A percentile compares a stretch with the other conserved stretches of the same genome.
These are phyloP conservation scores for Leistus spinibarbis DNA, from an alignment of 2,888 invertebrate genomes.

Conservation along the genomic window DNA sequence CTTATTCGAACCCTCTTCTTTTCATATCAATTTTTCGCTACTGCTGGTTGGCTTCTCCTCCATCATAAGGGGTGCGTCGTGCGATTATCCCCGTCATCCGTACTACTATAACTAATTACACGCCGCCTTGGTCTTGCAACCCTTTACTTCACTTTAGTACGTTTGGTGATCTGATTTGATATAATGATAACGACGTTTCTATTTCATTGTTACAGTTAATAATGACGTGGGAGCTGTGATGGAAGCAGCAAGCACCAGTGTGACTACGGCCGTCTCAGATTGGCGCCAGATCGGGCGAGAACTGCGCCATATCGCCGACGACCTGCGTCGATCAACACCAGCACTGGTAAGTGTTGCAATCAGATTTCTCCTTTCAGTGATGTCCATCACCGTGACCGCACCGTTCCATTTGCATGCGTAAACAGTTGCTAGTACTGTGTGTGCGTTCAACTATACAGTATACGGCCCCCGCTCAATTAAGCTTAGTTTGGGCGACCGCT, in stretches of 20 bases:
- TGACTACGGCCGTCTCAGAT: conserved; percentile 38
- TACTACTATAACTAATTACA: conserved; percentile 28
- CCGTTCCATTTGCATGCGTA: conserved; percentile 57
- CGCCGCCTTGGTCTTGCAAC: conserved; percentile 32
- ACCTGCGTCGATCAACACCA: conserved; percentile 40
- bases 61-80: conserved; percentile 3
- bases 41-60: neutral
- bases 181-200: neutral
- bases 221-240: neutral
- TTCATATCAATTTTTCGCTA: conserved; percentile 51
- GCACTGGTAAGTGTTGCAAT: conserved; percentile 45
- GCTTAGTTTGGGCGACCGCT: conserved; percentile 50
- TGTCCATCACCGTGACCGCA: conserved; percentile 46
- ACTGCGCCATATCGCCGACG: conserved; percentile 42
- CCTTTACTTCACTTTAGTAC: conserved; percentile 9
- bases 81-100: conserved; percentile 32
- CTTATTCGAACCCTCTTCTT: conserved; percentile 55
- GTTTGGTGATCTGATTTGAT: neutral
- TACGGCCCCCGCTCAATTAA: conserved; percentile 53
- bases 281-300: conserved; percentile 42
- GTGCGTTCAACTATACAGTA: neutral
- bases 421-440: conserved; percentile 46
- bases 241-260: neutral
- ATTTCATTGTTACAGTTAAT: conserved; percentile 1
- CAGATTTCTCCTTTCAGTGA: conserved; percentile 31